Percentiles rank a stretch among this genome's conserved stretches.
Conservation (phyloP, 2,888 invertebrate genomes). For the Aleiodes testaceus region DNA sequence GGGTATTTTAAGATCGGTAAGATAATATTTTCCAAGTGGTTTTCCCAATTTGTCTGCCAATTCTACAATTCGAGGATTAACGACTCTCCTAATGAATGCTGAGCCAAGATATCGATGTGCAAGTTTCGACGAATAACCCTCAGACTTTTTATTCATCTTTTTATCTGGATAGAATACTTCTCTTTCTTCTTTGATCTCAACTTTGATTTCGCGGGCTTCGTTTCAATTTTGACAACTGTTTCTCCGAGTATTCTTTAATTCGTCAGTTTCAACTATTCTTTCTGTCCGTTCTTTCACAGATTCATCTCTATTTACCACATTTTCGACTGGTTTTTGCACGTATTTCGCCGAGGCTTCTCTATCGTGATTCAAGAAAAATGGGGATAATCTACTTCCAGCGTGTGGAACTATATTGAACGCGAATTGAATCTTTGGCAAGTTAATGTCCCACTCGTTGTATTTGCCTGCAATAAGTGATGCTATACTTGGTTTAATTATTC, state of each 20-base stretch:
- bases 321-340: neutral
- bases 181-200: constrained; percentile 38
- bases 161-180: constrained; percentile 46
- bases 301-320: too few species aligned
- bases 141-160: constrained; percentile 45
- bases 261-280: constrained; percentile 21
- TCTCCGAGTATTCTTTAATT: neutral
- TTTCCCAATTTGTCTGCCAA: constrained; percentile 36
- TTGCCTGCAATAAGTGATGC: constrained; percentile 36
- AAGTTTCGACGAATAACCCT: constrained; percentile 44
- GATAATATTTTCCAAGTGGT: neutral
- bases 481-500: constrained; percentile 36
- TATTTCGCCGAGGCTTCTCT: constrained; percentile 30
- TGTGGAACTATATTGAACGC: constrained; percentile 41
- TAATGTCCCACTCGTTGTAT: constrained; percentile 44
- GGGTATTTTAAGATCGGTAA: too few species aligned
- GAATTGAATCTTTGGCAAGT: constrained; percentile 43
- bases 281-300: neutral
- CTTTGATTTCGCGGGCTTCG: neutral
- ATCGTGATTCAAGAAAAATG: constrained; percentile 41
- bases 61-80: constrained; percentile 40
- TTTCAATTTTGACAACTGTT: constrained; percentile 38
- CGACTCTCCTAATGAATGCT: constrained; percentile 32
- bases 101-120: constrained; percentile 44
- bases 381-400: constrained; percentile 30